Evolutionary conservation across 1,140 invertebrate genomes (phyloP), one percentile per base, ranked within the genome.

Genomic region (Drosophila nigromelanica): DNA sequence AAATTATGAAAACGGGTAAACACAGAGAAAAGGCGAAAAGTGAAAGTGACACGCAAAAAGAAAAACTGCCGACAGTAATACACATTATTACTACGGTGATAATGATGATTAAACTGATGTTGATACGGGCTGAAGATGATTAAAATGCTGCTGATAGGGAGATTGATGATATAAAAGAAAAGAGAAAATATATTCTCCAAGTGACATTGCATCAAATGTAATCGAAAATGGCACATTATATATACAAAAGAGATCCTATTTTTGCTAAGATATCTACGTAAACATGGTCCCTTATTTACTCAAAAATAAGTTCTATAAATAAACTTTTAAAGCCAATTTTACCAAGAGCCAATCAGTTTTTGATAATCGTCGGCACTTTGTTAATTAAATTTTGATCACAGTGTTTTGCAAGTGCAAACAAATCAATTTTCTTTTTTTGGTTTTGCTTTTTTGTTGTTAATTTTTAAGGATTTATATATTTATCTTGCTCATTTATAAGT

Each of bases 1-100:
- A 89, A 89, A 80, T 87, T 68, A 78, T 75, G 77, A 63, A 77
- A 80, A 72, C 50, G 62, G 55, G 55, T 72, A 79, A 82, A 81
- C 15, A 21, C 8, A 51, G 50, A 56, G 8, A 35, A 35, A 51
- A 62, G 42, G 43, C 43, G 47, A 55, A 82, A 85, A 78, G 66
- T 81, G 81, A 86, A 87, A 87, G 74, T 75, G 82, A 78, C 75
- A 87, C 78, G 77, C 62, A 33, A 6, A 5, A 11, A 27, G n/a
- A 33, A 3, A 1, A 11, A 27, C n/a, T 14, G 11, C 8, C 14
- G 18, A 21, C 14, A 54, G 55, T 35, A 6, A 50, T 37, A 15
- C n/a, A n/a, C n/a, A n/a, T n/a, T n/a, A 51, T 51, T n/a, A 3
- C 2, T 5, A 8, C 12, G 50, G 12, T 50, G n/a, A 50, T 27